These are phyloP conservation scores for Euglossa dilemma DNA, from an alignment of 1,140 invertebrate genomes.

Conservation along the genomic window DNA sequence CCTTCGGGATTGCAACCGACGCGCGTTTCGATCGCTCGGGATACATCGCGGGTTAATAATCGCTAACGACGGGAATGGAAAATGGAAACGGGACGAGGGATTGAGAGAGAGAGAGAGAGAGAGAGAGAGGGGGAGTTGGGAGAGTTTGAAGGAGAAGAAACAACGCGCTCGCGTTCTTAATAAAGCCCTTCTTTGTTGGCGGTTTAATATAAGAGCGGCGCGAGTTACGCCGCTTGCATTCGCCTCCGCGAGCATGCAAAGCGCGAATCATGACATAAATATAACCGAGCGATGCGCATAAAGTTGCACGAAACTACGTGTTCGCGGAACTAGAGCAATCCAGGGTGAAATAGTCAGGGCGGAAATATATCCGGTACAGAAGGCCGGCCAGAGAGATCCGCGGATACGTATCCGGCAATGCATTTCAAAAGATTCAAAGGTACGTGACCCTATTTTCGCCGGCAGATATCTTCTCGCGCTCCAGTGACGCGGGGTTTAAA, in stretches of 20 bases:
- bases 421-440: slow-evolving; percentile 44
- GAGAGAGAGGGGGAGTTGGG: too few relatives aligned
- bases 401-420: slow-evolving; percentile 31
- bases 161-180: not conserved
- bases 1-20: too few relatives aligned
- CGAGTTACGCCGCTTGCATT: slow-evolving; percentile 13
- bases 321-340: slow-evolving; percentile 42
- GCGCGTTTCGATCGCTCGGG: too few relatives aligned
- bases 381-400: slow-evolving; percentile 1
- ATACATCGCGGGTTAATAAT: not conserved
- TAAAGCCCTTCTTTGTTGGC: slow-evolving; percentile 19
- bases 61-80: not conserved
- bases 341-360: slow-evolving; percentile 37
- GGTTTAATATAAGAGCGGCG: not conserved
- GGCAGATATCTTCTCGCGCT: not conserved
- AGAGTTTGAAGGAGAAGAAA: too few relatives aligned
- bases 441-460: slow-evolving; percentile 27
- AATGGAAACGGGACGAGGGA: not conserved
- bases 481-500: not conserved
- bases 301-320: slow-evolving; percentile 33
- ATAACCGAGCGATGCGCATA: slow-evolving; percentile 34
- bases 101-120: not conserved
- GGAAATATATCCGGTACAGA: slow-evolving; percentile 34
- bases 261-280: slow-evolving; percentile 33
- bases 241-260: slow-evolving; percentile 13